Conservation (phyloP, 2,797 vertebrate genomes). For the Monodelphis domestica region DNA sequence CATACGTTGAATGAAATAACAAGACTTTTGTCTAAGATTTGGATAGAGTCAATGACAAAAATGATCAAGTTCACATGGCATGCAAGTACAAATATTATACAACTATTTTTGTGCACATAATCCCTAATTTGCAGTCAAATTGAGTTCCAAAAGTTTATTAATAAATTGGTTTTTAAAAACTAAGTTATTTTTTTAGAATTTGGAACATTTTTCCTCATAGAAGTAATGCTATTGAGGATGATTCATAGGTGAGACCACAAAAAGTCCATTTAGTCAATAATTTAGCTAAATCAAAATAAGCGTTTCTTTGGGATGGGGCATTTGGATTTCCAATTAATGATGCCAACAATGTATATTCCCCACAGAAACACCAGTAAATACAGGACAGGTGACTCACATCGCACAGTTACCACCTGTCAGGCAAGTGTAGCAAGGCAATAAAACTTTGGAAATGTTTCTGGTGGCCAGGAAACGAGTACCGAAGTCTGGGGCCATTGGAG, state of each 20-base stretch:
- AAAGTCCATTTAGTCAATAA: neutral
- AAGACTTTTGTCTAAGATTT: neutral
- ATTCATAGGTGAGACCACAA: constrained; percentile 3
- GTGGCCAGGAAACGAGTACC: neutral
- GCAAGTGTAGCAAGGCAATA: neutral
- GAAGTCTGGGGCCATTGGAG: neutral
- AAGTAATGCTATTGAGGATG: neutral
- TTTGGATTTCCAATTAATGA: neutral
- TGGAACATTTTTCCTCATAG: neutral
- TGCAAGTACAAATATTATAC: constrained; percentile 21
- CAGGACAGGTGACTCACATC: neutral
- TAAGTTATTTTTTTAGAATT: neutral
- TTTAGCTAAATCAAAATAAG: neutral
- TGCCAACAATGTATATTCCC: neutral
- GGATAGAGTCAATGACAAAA: constrained; percentile 35
- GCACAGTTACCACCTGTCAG: neutral
- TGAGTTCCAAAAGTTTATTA: constrained; percentile 27
- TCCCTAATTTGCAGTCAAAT: neutral
- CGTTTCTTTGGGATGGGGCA: neutral
- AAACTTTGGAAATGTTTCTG: neutral
- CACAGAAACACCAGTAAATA: neutral
- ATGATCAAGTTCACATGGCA: constrained; percentile 15
- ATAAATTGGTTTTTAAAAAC: neutral
- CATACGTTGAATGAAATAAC: constrained; percentile 20
- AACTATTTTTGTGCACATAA: constrained; percentile 14